Percentiles rank a stretch among this genome's conserved stretches.
Conservation (phyloP, 2,797 vertebrate genomes). For the Chaetodon trifasciatus region DNA sequence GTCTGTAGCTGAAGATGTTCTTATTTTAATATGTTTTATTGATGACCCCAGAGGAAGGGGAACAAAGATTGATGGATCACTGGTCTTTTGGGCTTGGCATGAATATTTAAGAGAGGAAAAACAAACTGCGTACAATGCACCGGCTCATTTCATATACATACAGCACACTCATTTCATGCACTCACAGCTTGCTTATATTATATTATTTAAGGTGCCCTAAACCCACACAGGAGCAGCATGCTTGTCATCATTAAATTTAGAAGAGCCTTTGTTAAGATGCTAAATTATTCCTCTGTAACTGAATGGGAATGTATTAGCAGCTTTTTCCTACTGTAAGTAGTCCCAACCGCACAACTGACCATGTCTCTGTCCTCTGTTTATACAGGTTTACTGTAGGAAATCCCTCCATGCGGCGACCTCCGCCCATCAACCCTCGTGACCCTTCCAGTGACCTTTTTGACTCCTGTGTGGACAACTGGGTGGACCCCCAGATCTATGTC, state of each 20-base stretch:
- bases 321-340: neutral
- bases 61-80: conserved; percentile 55
- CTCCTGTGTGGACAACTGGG: conserved; percentile 98
- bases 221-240: conserved; percentile 11
- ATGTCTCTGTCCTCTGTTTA: neutral
- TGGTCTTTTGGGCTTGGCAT: conserved; percentile 39
- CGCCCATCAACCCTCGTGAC: conserved; percentile 92
- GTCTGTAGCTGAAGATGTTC: conserved; percentile 37
- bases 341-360: neutral
- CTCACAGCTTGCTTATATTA: conserved; percentile 36
- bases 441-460: conserved; percentile 97
- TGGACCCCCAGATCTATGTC: conserved; percentile 99
- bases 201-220: conserved; percentile 46
- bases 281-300: conserved; percentile 28
- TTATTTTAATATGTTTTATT: conserved; percentile 61
- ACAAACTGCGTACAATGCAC: conserved; percentile 28
- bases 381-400: conserved; percentile 93
- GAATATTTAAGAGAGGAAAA: conserved; percentile 58
- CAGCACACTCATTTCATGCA: conserved; percentile 25
- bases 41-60: conserved; percentile 46
- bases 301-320: neutral
- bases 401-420: conserved; percentile 96
- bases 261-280: conserved; percentile 27
- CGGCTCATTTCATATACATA: conserved; percentile 46
- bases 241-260: conserved; percentile 49